These are phyloP conservation scores for Brachyalestes nurse DNA, from an alignment of 2,797 vertebrate genomes.

Conservation along the genomic window DNA sequence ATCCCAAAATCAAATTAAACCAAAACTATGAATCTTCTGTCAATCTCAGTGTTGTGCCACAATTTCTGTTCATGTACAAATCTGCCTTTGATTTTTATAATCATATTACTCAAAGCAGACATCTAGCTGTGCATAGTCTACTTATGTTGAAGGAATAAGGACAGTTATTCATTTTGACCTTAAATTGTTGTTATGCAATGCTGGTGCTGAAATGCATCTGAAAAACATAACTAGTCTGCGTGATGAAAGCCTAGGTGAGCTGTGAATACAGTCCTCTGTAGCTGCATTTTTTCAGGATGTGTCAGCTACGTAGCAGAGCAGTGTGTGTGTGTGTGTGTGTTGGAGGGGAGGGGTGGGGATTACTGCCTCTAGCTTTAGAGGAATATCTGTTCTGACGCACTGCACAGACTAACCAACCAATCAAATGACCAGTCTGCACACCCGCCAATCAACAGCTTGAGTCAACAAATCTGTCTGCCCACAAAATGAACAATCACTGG, in stretches of 20 bases:
- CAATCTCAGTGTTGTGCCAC: neutral
- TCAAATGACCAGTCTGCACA: slow-evolving; percentile 12
- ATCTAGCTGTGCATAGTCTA: neutral
- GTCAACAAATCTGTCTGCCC: slow-evolving; percentile 15
- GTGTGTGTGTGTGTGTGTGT: neutral
- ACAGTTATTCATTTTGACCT: neutral
- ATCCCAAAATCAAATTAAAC: neutral
- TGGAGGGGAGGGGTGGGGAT: slow-evolving; percentile 60
- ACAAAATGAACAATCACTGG: slow-evolving; percentile 12
- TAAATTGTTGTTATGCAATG: slow-evolving; percentile 9
- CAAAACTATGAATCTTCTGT: neutral
- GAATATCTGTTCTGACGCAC: slow-evolving; percentile 57
- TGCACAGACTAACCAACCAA: slow-evolving; percentile 38
- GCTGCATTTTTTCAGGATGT: slow-evolving; percentile 16
- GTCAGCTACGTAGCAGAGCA: slow-evolving; percentile 7
- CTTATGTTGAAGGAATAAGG: neutral
- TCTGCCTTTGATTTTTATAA: neutral
- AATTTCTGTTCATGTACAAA: neutral
- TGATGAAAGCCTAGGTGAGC: slow-evolving; percentile 13
- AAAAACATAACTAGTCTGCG: neutral
- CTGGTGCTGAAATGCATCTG: slow-evolving; percentile 9
- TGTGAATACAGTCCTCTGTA: slow-evolving; percentile 3
- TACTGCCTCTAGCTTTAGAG: slow-evolving; percentile 53
- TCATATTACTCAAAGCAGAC: neutral
- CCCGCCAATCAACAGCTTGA: slow-evolving; percentile 36